These are phyloP conservation scores for Liolophura sinensis DNA, from an alignment of 1,140 invertebrate genomes.

Conservation along the genomic window DNA sequence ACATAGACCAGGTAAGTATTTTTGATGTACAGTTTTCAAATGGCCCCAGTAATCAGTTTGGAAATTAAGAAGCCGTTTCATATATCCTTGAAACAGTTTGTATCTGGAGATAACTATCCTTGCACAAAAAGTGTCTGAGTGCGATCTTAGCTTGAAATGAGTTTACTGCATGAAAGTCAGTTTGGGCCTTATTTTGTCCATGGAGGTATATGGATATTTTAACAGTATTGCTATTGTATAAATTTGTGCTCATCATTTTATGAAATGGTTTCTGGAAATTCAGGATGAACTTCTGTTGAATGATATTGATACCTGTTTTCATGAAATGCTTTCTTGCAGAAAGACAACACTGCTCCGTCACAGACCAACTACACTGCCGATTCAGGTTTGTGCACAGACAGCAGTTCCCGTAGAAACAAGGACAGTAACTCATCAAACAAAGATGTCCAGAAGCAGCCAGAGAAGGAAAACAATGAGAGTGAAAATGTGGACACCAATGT, in stretches of 20 bases:
- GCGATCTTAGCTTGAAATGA: not conserved
- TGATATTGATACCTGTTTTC: not conserved
- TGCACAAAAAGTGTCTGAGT: not conserved
- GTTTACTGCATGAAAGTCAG: not conserved
- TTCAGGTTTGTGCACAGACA: not conserved
- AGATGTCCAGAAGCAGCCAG: not conserved
- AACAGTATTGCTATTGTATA: not conserved
- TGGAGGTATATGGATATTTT: not conserved
- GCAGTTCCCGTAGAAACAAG: not conserved
- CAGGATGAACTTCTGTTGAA: too few species aligned
- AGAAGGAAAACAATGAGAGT: not conserved
- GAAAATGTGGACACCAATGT: not conserved
- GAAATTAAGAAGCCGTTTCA: too few species aligned
- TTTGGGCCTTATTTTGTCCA: not conserved
- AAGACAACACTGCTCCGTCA: not conserved
- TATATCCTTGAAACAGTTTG: too few species aligned
- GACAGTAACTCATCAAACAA: not conserved
- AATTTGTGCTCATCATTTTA: not conserved
- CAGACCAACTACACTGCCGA: not conserved
- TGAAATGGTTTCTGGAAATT: too few species aligned
- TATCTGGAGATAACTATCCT: too few species aligned
- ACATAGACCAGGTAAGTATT: slow-evolving; percentile 12
- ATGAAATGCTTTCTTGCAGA: not conserved
- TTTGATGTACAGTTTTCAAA: not conserved
- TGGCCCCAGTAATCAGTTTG: too few species aligned